Base-by-base conservation (phyloP, 2,888 invertebrate genomes). In the Clusia tigrina region DNA sequence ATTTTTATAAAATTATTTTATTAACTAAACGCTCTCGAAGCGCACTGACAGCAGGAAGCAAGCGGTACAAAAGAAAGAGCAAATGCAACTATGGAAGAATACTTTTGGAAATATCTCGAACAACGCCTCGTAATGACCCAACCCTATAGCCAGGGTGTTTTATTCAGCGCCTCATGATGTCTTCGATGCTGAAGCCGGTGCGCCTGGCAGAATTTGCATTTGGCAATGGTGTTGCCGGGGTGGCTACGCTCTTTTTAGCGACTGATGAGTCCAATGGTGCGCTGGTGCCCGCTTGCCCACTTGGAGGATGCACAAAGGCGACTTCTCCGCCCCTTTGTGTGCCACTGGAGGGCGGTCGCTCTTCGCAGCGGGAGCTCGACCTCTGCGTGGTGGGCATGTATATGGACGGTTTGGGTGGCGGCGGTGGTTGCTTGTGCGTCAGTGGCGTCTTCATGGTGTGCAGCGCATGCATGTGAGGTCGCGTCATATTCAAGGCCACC, bases 131-230 rank as follows among this genome's bases (percentile, higher is more conserved):
- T 6, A 32, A 12, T 9, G 32, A 9, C 12, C 32, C 32, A 12
- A n/a, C n/a, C 12, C 6, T 32, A 12, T 6, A 32, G 32, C 12
- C 6, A 32, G 32, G 6, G 32, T 9, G 32, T 32, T 32, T 20
- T 3, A 3, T 12, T 87, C 87, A 93, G 83, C 93, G 91, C 77
- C 94, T 88, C 94, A 94, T 94, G 71, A 94, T 94, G 73, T 94
- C 94, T 78, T 93, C 94, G 85, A 94, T 94, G 79, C 93, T 94
- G 82, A 94, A 94, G 18, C 94, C 94, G 78, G 93, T 92, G 76
- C 91, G 91, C 71, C 91, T 87, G 10, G 89, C 88, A 20, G 48
- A 22, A 25, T 65, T 66, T 24, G 69, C 63, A 6, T 66, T 62
- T 12, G 67, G 58, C 9, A 62, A 57, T n/a, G 54, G 17, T 25